These are phyloP conservation scores for Zenarchopterus dispar DNA, from an alignment of 2,797 vertebrate genomes.

Conservation along the genomic window DNA sequence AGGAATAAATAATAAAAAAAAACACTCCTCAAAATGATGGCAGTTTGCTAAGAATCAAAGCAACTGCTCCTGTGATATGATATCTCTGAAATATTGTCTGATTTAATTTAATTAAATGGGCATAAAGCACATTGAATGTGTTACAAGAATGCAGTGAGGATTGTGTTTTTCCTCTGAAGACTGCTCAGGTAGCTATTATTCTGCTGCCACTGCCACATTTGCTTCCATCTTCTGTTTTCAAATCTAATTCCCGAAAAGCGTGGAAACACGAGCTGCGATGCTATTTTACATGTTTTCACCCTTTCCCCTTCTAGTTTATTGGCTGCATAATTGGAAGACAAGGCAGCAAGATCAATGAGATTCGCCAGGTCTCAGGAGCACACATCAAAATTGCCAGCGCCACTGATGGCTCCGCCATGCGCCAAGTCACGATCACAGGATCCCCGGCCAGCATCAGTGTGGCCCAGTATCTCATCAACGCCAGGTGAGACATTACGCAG, in stretches of 20 bases:
- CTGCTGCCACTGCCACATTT: background rate
- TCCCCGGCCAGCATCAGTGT: conserved; percentile 93
- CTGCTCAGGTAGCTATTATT: background rate
- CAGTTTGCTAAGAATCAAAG: conserved; percentile 1
- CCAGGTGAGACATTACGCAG: conserved; percentile 86
- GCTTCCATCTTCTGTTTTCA: conserved; percentile 18
- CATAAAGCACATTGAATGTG: background rate
- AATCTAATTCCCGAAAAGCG: conserved; percentile 38
- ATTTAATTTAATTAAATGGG: background rate
- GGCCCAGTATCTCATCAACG: conserved; percentile 96
- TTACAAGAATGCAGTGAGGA: background rate
- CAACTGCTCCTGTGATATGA: background rate
- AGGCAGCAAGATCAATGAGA: conserved; percentile 98
- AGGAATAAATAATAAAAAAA: background rate
- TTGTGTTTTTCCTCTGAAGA: conserved; percentile 8
- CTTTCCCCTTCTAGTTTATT: conserved; percentile 85
- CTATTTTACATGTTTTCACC: conserved; percentile 54
- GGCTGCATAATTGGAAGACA: conserved; percentile 98
- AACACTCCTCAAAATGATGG: conserved; percentile 1
- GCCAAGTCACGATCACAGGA: conserved; percentile 94
- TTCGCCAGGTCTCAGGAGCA: conserved; percentile 95
- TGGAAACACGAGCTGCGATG: conserved; percentile 35
- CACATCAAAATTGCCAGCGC: conserved; percentile 97
- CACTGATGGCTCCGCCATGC: conserved; percentile 91
- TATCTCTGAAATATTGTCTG: background rate